phyloP scores from a whole-genome alignment of 1,140 invertebrate genomes.

The Neuroterus valhalla region DNA sequence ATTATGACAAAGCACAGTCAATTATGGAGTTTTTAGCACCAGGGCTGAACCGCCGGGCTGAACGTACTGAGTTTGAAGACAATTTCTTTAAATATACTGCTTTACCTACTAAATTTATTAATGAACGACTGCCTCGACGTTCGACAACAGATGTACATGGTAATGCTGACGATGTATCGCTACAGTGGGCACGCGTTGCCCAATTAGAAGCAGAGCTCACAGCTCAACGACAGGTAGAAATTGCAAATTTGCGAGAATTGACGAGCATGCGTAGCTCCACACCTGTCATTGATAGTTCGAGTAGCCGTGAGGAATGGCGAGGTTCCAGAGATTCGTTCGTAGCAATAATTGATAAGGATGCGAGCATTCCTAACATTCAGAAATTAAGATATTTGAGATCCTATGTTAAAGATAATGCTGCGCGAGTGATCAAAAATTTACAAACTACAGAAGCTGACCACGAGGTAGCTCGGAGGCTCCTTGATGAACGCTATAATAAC shows the following conservation, averaged over 20 bases:
- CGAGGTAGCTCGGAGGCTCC: conserved; percentile 42
- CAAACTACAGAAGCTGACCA: no score
- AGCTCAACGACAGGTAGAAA: no score
- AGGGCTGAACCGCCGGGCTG: conserved; percentile 2
- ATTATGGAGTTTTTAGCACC: no score
- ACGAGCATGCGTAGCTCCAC: not conserved
- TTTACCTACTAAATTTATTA: conserved; percentile 33
- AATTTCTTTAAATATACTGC: conserved; percentile 33
- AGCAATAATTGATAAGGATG: conserved; percentile 55
- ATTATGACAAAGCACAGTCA: no score
- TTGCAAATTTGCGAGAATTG: not conserved
- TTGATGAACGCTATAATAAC: conserved; percentile 61
- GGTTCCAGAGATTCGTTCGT: conserved; percentile 56
- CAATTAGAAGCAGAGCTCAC: not conserved
- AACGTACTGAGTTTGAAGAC: conserved; percentile 35
- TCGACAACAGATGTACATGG: no score
- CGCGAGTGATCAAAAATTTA: no score
- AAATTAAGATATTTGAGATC: conserved; percentile 64
- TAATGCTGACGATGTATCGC: no score
- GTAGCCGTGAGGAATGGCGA: conserved; percentile 56
- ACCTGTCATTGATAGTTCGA: no score
- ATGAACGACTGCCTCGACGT: no score
- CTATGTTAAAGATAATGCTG: no score
- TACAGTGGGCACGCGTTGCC: not conserved
- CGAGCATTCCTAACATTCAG: conserved; percentile 45